A percentile compares a stretch with the other conserved stretches of the same genome.
These are phyloP conservation scores for Lithosia quadra DNA, from an alignment of 2,888 invertebrate species.

Conservation along the genomic window DNA sequence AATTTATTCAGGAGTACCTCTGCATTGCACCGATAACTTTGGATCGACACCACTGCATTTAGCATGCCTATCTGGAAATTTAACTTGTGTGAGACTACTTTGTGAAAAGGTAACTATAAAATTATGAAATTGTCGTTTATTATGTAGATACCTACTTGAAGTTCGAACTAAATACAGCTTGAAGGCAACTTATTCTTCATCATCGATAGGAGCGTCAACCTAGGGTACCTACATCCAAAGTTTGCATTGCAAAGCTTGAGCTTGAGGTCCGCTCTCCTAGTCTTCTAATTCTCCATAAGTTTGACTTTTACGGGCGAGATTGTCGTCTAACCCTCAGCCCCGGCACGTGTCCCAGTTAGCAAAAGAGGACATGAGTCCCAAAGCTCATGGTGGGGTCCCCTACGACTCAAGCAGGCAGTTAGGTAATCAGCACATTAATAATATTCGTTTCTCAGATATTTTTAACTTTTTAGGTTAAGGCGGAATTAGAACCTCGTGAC, in stretches of 20 bases:
- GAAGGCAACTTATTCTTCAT: too few relatives aligned
- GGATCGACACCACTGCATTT: constrained; percentile 97
- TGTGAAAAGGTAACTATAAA: constrained; percentile 93
- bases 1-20: constrained; percentile 96
- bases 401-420: background rate
- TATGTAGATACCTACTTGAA: too few relatives aligned
- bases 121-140: background rate
- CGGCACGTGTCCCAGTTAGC: background rate
- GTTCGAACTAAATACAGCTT: too few relatives aligned
- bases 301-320: background rate
- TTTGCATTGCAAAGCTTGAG: background rate
- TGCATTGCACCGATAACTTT: constrained; percentile 96
- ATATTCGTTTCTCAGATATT: background rate
- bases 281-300: background rate
- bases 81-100: constrained; percentile 94
- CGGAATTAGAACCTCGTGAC: constrained; percentile 94
- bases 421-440: background rate
- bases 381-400: background rate
- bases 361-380: background rate
- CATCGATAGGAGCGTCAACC: too few relatives aligned
- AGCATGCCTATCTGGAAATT: constrained; percentile 95
- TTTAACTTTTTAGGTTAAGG: constrained; percentile 89
- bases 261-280: background rate
- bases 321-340: background rate
- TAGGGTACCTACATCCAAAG: too few relatives aligned